A percentile compares a stretch with the other conserved stretches of the same genome.
Evolutionary conservation across 1,140 invertebrate species (phyloP).

Genomic region (Asobara japonica): DNA sequence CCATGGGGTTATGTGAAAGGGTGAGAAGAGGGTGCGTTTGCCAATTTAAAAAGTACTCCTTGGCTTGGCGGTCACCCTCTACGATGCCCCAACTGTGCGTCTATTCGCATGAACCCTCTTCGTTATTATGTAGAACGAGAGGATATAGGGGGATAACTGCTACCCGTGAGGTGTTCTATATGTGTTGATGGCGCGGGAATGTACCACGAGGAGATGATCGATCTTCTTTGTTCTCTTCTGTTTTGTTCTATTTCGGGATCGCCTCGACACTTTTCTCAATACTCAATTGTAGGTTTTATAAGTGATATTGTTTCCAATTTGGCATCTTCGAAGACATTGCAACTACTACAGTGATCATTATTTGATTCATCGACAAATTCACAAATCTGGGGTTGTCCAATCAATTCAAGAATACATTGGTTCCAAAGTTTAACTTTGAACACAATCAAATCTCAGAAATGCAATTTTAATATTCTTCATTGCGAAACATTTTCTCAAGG

Average conservation of each 20-base stretch:
- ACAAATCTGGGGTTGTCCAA: too few relatives aligned
- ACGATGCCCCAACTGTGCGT: slow-evolving; percentile 29
- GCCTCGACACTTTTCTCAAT: too few relatives aligned
- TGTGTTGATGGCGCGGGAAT: slow-evolving; percentile 16
- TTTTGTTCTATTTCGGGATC: not conserved
- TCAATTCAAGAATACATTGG: too few relatives aligned
- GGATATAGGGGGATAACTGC: not conserved
- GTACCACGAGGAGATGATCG: slow-evolving; percentile 21
- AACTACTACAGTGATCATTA: too few relatives aligned
- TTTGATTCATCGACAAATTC: too few relatives aligned
- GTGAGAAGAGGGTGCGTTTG: slow-evolving; percentile 20
- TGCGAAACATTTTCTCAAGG: too few relatives aligned
- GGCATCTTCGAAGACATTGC: too few relatives aligned
- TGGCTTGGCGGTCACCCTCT: slow-evolving; percentile 48
- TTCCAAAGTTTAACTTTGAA: too few relatives aligned
- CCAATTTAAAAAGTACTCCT: slow-evolving; percentile 48
- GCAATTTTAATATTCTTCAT: too few relatives aligned
- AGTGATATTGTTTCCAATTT: too few relatives aligned
- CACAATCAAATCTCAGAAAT: too few relatives aligned
- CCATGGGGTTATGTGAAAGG: slow-evolving; percentile 8
- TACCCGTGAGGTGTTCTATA: not conserved
- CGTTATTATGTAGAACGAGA: not conserved
- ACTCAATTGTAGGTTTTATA: too few relatives aligned
- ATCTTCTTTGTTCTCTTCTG: not conserved
- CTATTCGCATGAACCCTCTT: not conserved